Conservation (phyloP, 2,888 invertebrate species). For the Hetaerina titia region DNA sequence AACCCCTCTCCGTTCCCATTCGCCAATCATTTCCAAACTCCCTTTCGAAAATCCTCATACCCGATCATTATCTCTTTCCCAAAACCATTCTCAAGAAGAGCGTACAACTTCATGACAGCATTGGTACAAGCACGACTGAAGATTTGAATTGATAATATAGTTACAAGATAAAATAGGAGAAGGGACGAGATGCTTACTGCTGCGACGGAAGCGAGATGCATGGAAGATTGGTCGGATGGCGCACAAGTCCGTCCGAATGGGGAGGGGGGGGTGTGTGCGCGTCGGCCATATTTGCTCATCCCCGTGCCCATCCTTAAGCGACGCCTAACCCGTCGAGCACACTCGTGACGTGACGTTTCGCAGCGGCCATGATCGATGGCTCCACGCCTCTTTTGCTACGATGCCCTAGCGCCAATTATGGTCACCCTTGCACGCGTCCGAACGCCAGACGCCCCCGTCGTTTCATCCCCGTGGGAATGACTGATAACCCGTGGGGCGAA, state of each 20-base stretch:
- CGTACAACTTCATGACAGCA: not conserved
- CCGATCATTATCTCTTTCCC: not conserved
- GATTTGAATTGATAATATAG: not conserved
- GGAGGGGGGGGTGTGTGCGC: not conserved
- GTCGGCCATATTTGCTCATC: not conserved
- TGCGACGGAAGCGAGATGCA: not conserved
- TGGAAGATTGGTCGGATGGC: not conserved
- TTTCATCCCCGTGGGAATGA: not conserved
- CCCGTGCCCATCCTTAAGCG: not conserved
- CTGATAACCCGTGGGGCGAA: not conserved
- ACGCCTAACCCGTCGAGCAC: not conserved
- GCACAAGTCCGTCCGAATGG: not conserved
- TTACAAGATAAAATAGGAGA: not conserved
- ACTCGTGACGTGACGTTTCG: not conserved
- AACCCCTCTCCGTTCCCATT: not conserved
- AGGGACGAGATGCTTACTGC: not conserved
- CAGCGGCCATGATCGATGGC: not conserved
- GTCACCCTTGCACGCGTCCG: not conserved
- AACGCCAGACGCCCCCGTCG: not conserved
- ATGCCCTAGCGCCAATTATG: not conserved
- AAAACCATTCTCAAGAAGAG: not conserved
- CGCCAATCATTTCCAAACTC: not conserved
- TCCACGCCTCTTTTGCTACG: not conserved
- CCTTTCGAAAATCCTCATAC: not conserved
- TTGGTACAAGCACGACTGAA: not conserved